Evolutionary conservation across 2,888 invertebrate genomes (phyloP).

Genomic region (Helicoverpa assulta): DNA sequence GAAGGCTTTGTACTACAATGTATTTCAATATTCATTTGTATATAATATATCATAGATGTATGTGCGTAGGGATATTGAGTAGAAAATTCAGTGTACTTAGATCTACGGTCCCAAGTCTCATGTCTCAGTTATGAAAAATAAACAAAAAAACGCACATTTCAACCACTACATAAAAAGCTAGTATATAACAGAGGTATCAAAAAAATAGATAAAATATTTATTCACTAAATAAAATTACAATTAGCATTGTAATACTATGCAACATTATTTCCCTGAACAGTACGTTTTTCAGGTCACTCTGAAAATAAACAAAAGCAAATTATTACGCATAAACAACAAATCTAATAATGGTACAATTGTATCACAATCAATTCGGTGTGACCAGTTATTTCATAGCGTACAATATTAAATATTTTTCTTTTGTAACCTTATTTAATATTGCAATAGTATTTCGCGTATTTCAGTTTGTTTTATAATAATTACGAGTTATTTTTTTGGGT

Average conservation of each 20-base stretch:
- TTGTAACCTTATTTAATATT: slow-evolving; percentile 11
- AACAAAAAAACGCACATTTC: too few species aligned
- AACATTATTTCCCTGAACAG: neutral
- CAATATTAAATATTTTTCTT: slow-evolving; percentile 15
- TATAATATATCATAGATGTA: too few species aligned
- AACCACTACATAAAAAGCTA: too few species aligned
- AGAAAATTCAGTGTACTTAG: too few species aligned
- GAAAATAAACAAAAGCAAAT: slow-evolving; percentile 12
- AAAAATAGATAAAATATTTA: neutral
- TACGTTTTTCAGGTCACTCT: slow-evolving; percentile 29
- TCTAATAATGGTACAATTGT: slow-evolving; percentile 32
- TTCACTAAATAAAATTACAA: neutral
- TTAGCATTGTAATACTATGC: neutral
- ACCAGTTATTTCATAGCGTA: slow-evolving; percentile 24
- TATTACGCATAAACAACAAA: slow-evolving; percentile 10
- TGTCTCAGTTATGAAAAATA: too few species aligned
- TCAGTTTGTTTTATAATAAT: slow-evolving; percentile 8
- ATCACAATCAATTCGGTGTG: slow-evolving; percentile 33
- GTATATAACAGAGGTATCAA: too few species aligned
- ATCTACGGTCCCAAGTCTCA: too few species aligned
- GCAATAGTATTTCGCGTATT: slow-evolving; percentile 14
- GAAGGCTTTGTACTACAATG: too few species aligned
- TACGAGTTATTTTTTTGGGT: neutral
- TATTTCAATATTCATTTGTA: too few species aligned
- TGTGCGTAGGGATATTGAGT: too few species aligned